phyloP scores from a whole-genome alignment of 2,113 vertebrate species.

The Hiodon alosoides region DNA sequence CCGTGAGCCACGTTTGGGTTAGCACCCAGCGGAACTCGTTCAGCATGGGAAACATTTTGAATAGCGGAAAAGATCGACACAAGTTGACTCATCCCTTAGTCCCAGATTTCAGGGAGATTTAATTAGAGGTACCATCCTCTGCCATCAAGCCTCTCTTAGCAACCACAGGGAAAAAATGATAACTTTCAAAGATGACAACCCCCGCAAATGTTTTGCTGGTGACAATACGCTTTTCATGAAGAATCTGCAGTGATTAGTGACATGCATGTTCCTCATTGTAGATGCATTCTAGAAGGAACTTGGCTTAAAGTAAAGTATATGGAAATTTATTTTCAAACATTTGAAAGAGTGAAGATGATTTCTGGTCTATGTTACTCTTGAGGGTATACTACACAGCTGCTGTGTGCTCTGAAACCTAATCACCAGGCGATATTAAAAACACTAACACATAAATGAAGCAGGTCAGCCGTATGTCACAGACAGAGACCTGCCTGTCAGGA shows the following conservation, averaged over 20 bases:
- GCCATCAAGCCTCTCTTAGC: conserved; percentile 17
- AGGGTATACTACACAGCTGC: not conserved
- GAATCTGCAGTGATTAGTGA: not conserved
- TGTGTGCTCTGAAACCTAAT: conserved; percentile 1
- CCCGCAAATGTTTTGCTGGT: not conserved
- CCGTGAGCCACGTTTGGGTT: not conserved
- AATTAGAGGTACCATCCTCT: conserved; percentile 9
- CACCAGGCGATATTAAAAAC: not conserved
- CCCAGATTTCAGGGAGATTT: not conserved
- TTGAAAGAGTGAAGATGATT: not conserved
- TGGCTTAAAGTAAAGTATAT: not conserved
- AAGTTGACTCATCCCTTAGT: conserved; percentile 17
- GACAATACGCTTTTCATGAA: not conserved
- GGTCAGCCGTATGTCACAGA: conserved; percentile 5
- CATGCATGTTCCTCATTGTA: not conserved
- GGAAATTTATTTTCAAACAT: not conserved
- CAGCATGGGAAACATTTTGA: not conserved
- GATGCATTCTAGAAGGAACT: not conserved
- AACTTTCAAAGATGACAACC: conserved; percentile 5
- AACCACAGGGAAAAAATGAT: not conserved
- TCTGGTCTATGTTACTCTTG: not conserved
- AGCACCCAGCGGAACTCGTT: not conserved
- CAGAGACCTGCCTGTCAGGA: not conserved
- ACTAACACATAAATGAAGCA: not conserved
- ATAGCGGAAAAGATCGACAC: not conserved